These are phyloP conservation scores for Hemithea aestivaria DNA, from an alignment of 2,888 invertebrate genomes.

Conservation along the genomic window DNA sequence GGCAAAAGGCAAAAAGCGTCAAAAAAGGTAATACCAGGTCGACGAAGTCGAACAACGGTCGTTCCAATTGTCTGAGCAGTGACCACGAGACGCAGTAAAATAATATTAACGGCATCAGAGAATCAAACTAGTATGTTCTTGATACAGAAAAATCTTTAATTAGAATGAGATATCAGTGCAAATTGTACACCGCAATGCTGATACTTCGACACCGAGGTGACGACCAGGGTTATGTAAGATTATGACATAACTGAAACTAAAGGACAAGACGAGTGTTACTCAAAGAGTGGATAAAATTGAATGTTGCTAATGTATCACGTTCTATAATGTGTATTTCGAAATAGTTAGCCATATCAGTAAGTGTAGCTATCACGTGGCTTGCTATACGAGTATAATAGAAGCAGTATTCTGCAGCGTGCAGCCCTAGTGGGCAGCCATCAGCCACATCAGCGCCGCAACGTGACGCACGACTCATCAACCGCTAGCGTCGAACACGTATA, in stretches of 20 bases:
- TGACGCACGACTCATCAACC: constrained; percentile 43
- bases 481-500: constrained; percentile 40
- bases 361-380: constrained; percentile 30
- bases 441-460: constrained; percentile 29
- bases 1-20: constrained; percentile 72
- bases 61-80: constrained; percentile 55
- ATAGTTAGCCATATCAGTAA: constrained; percentile 24
- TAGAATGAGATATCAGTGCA: constrained; percentile 12
- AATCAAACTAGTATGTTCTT: constrained; percentile 15
- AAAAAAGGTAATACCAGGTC: constrained; percentile 65
- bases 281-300: constrained; percentile 14
- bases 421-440: constrained; percentile 29
- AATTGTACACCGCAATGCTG: constrained; percentile 25
- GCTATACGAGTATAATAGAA: neutral
- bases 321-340: constrained; percentile 17
- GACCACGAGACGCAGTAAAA: constrained; percentile 35
- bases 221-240: constrained; percentile 25
- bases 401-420: constrained; percentile 26
- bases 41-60: constrained; percentile 67
- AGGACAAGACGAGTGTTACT: constrained; percentile 16
- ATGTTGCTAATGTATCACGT: constrained; percentile 23
- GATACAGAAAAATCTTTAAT: constrained; percentile 11
- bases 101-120: constrained; percentile 25
- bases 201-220: constrained; percentile 24
- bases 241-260: constrained; percentile 20